phyloP scores from a whole-genome alignment of 2,888 invertebrate genomes.

The Arenicola marina region DNA sequence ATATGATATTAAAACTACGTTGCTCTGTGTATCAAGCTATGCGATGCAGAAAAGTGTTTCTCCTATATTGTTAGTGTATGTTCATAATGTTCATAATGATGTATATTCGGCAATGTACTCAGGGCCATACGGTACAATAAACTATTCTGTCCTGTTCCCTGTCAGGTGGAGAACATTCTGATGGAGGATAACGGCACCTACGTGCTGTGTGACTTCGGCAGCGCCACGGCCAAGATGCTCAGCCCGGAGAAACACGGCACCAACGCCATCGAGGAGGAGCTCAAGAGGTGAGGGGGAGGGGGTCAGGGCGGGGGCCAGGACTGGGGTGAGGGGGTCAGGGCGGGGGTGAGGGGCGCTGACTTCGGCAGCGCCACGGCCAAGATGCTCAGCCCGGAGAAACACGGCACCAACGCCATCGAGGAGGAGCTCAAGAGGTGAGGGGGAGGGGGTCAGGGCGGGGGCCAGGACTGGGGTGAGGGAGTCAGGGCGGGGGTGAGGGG shows the following conservation, averaged over 20 bases:
- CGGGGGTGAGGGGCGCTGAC: slow-evolving; percentile 64
- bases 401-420: slow-evolving; percentile 67
- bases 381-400: slow-evolving; percentile 53
- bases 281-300: slow-evolving; percentile 74
- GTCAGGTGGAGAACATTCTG: slow-evolving; percentile 83
- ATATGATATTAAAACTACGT: too few species aligned
- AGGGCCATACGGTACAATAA: too few species aligned
- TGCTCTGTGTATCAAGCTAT: too few species aligned
- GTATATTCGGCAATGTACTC: too few species aligned
- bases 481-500: background rate
- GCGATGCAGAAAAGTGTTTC: too few species aligned
- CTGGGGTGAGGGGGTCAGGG: too few species aligned
- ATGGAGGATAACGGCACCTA: slow-evolving; percentile 75
- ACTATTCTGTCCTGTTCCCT: background rate
- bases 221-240: slow-evolving; percentile 77
- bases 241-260: slow-evolving; percentile 55
- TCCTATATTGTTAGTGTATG: too few species aligned
- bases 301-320: too few species aligned
- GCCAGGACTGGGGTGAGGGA: too few species aligned
- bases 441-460: too few species aligned
- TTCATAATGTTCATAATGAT: too few species aligned
- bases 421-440: slow-evolving; percentile 81
- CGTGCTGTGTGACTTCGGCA: slow-evolving; percentile 91
- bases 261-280: slow-evolving; percentile 76
- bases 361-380: slow-evolving; percentile 92